Percentiles rank a stretch among this genome's conserved stretches.
These are phyloP conservation scores for Brachypterus glaber DNA, from an alignment of 2,888 invertebrate genomes.

Conservation along the genomic window DNA sequence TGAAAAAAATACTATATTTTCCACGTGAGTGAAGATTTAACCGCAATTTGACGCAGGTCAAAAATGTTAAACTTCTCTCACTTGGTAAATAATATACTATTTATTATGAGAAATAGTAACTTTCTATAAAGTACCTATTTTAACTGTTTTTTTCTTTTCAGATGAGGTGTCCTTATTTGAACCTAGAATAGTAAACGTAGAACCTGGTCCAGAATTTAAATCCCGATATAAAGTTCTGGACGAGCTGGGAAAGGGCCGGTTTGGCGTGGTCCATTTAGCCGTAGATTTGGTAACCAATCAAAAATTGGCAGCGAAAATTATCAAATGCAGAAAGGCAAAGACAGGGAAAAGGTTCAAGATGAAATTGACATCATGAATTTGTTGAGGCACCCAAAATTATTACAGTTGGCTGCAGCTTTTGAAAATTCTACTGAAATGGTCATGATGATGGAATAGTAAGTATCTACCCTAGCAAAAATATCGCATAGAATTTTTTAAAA, in stretches of 20 bases:
- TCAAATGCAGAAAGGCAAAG: constrained; percentile 63
- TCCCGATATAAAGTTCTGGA: constrained; percentile 57
- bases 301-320: constrained; percentile 73
- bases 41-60: too few species aligned
- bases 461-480: constrained; percentile 24
- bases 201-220: constrained; percentile 51
- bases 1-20: too few species aligned
- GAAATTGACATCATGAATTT: constrained; percentile 83
- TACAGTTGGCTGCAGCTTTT: constrained; percentile 75
- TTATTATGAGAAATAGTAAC: too few species aligned
- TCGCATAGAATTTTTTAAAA: constrained; percentile 1
- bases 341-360: constrained; percentile 65
- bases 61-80: too few species aligned
- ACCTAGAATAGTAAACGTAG: constrained; percentile 40
- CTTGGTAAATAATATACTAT: too few species aligned
- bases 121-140: too few species aligned
- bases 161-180: constrained; percentile 33
- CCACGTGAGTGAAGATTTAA: too few species aligned
- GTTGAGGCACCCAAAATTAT: constrained; percentile 72
- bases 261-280: constrained; percentile 61
- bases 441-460: constrained; percentile 89
- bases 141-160: constrained; percentile 19
- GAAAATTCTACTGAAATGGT: constrained; percentile 68
- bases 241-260: constrained; percentile 67
- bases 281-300: constrained; percentile 54